phyloP scores from a whole-genome alignment of 2,113 vertebrate genomes.

The Prinia subflava region DNA sequence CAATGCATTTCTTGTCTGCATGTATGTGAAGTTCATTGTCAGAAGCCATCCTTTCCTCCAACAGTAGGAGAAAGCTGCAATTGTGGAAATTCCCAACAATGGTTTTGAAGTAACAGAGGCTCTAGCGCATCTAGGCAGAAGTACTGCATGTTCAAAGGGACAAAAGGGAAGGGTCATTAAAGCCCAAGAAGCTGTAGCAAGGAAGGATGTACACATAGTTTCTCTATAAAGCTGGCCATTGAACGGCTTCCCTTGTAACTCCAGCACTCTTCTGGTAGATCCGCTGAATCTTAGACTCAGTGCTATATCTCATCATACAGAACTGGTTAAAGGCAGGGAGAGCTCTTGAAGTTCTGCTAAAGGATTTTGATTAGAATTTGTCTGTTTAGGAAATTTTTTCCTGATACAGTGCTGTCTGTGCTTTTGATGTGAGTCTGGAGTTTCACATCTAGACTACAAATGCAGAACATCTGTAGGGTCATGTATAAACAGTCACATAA shows the following conservation, averaged over 20 bases:
- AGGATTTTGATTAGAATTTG: not conserved
- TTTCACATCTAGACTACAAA: not conserved
- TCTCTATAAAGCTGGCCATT: rapidly evolving
- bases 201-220: not conserved
- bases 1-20: slow-evolving; percentile 25
- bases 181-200: not conserved
- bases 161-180: not conserved
- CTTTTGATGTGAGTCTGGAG: not conserved
- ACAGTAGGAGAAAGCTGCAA: not conserved
- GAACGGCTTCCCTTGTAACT: not conserved
- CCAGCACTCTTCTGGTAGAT: not conserved
- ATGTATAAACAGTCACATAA: not conserved
- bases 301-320: not conserved
- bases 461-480: not conserved
- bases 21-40: slow-evolving; percentile 40
- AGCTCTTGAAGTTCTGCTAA: not conserved
- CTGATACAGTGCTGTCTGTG: not conserved
- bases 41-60: slow-evolving; percentile 13
- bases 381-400: not conserved
- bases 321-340: not conserved
- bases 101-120: not conserved
- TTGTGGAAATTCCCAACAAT: slow-evolving; percentile 19
- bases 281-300: not conserved
- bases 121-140: not conserved
- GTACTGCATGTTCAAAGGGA: not conserved